A percentile compares a stretch with the other conserved stretches of the same genome.
Conservation (phyloP, 2,113 vertebrate species). For the Bombycilla garrulus region DNA sequence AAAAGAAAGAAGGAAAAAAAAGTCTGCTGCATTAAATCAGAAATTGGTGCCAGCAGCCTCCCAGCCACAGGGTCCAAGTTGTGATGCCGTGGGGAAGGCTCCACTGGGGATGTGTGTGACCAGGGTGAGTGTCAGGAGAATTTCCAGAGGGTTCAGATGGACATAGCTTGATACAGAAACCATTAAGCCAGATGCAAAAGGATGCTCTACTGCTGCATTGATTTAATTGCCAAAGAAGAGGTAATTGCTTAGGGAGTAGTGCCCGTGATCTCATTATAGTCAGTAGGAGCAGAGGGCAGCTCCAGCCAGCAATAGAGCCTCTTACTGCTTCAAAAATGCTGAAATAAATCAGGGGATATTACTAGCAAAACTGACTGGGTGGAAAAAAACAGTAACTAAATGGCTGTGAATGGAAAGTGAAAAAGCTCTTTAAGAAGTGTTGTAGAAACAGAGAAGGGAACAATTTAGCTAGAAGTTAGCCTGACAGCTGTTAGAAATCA, state of each 20-base stretch:
- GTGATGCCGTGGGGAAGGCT: neutral
- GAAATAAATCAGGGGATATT: neutral
- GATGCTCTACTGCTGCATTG: neutral
- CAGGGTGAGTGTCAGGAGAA: neutral
- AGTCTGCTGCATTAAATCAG: neutral
- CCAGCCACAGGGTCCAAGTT: rapidly evolving
- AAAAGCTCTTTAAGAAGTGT: neutral
- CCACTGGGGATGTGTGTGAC: rapidly evolving
- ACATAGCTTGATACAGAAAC: neutral
- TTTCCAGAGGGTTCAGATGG: neutral
- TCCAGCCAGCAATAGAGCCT: neutral
- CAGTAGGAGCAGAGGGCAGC: neutral
- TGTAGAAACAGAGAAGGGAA: neutral
- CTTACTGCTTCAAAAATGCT: neutral
- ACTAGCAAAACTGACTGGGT: neutral
- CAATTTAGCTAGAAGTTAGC: neutral
- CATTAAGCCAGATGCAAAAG: neutral
- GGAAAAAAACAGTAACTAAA: neutral
- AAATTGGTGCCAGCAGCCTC: neutral
- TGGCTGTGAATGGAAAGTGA: neutral
- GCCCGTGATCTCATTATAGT: neutral
- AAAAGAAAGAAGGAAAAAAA: neutral
- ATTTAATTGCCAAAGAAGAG: slow-evolving; percentile 2
- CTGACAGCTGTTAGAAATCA: neutral
- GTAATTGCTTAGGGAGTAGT: neutral